Evolutionary conservation across 1,140 invertebrate genomes (phyloP).

Genomic region (Lepidurus arcticus): DNA sequence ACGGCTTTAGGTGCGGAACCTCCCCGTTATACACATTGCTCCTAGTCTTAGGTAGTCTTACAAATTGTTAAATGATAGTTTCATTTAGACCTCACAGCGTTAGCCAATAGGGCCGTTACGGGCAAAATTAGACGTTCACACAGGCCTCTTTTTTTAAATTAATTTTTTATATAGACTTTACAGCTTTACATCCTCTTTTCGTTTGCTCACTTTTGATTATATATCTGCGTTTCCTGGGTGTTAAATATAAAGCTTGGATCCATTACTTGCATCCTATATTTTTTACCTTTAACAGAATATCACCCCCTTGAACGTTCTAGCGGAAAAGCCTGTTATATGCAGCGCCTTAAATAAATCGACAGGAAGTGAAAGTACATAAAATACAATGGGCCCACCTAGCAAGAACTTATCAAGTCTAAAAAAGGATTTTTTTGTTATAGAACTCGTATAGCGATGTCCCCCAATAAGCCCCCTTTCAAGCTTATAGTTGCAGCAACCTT

Average conservation of each 20-base stretch:
- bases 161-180: background rate
- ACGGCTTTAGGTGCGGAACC: slow-evolving; percentile 1
- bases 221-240: background rate
- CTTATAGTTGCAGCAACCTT: background rate
- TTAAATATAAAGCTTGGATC: background rate
- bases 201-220: background rate
- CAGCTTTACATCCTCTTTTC: background rate
- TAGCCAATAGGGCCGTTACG: background rate
- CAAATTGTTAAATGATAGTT: slow-evolving; percentile 16
- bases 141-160: background rate
- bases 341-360: slow-evolving; percentile 1
- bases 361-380: background rate
- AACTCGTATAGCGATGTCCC: too few relatives aligned
- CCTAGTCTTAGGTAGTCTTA: background rate
- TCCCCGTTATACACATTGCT: slow-evolving; percentile 17
- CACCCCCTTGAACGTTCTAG: background rate
- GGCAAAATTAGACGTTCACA: background rate
- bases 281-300: background rate
- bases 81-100: slow-evolving; percentile 9
- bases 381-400: slow-evolving; percentile 20
- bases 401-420: background rate
- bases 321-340: background rate
- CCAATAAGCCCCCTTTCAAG: too few relatives aligned
- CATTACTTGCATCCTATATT: background rate
- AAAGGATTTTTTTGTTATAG: too few relatives aligned